Evolutionary conservation across 92 coral and sea anemone genomes (phyloP), one percentile per base, ranked within the genome.

Genomic region (Phenganax marumi): DNA sequence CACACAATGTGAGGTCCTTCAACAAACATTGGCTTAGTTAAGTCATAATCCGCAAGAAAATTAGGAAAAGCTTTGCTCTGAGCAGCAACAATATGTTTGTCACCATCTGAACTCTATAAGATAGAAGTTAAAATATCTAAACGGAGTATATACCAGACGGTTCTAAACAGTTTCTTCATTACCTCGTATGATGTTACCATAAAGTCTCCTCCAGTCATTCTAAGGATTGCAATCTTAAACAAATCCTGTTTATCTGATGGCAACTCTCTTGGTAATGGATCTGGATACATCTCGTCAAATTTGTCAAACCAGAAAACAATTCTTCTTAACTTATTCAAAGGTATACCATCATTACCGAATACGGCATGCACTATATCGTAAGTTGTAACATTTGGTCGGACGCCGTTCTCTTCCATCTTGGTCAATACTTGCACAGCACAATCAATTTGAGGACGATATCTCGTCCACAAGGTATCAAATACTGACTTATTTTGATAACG

Each of bases 381-480:
- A 2, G 97, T 96, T 10, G 89, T 65, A 39, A 87, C 88, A 33
- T 88, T 89, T 13, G 99, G 99, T 25, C 89, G 85, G 0, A 96
- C 47, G 60, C 91, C 93, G 71, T 96, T 89, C 70, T 96, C 99
- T 61, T 96, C 99, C 95, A 96, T 90, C 82, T 92, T 89, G 0
- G 99, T 96, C 21, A 96, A 80, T 43, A 96, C 89, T 26, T 96
- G 97, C 68, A 96, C 64, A 11, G 99, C 99, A n/a, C 91, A 84
- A 65, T 89, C 92, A 17, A 90, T 90, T 76, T 96, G 99, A 14
- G 99, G 99, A 22, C 93, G 99, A 56, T 88, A 86, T 58, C 93
- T 90, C 12, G 99, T 92, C 99, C 99, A 96, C 52, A 96, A 89
- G 52, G 99, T 97, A 89, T 96, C 99, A 76, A 96, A 96, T 11